Base-by-base conservation (phyloP, 1,140 invertebrate genomes). In the Zaprionus kolodkinae region DNA sequence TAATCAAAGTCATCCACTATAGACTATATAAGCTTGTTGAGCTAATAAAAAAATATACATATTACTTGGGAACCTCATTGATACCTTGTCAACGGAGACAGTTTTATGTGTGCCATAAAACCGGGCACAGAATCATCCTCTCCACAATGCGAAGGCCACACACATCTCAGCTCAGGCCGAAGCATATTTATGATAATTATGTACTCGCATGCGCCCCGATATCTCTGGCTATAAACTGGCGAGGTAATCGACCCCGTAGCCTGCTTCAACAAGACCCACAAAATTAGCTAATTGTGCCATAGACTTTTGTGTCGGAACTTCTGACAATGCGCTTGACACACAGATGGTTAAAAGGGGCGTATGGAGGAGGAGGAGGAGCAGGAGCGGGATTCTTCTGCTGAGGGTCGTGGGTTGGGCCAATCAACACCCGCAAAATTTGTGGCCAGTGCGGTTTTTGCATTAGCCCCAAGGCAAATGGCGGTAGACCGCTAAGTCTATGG, bases 251-350 rank as follows among this genome's bases (percentile, higher is more conserved):
- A 12, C 45, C n/a, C n/a, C 15, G 60, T 38, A 13, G 9, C 0
- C 52, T n/a, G 27, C 55, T 30, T 35, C 30, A 56, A 36, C 40
- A 9, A 17, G n/a, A 13, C 9, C 17, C 27, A 38, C 27, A 48
- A 76, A 84, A 84, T 84, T 69, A 73, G 77, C 61, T 77, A 84
- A 84, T 84, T 84, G 77, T 79, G 68, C 38, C 48, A 43, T 61
- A 25, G 55, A 40, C 43, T 68, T 61, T 72, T 43, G 25, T 27
- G 30, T 17, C 36, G 36, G 27, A 40, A 64, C 66, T 70, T 43
- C 52, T 56, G 40, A 63, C 50, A 74, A 69, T 57, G 27, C 43
- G 15, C 17, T 35, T 6, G 33, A 12, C 38, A 62, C 17, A 35
- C 17, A n/a, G 43, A 13, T 10, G 12, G 36, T 5, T 11, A 33